These are phyloP conservation scores for Tetragonisca angustula DNA, from an alignment of 2,888 invertebrate species.

Conservation along the genomic window DNA sequence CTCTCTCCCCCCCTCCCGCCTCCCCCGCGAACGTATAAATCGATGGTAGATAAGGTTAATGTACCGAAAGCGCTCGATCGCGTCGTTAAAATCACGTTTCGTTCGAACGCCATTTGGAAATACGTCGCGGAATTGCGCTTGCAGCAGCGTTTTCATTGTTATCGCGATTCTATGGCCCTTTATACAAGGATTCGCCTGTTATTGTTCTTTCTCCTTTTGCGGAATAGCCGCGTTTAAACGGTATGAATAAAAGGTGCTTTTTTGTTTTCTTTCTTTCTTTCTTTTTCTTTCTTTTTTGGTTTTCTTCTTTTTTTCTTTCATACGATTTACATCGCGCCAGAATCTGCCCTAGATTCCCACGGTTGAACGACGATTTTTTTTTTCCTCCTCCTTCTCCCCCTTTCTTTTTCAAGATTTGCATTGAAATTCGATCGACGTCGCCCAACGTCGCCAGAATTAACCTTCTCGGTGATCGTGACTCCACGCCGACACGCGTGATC, in stretches of 20 bases:
- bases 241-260: background rate
- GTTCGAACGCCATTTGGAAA: slow-evolving; percentile 22
- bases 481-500: background rate
- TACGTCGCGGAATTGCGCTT: background rate
- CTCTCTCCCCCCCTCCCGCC: too few relatives aligned
- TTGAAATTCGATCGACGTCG: background rate
- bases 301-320: background rate
- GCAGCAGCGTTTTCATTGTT: slow-evolving; percentile 31
- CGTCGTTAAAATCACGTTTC: slow-evolving; percentile 32
- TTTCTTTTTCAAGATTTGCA: too few relatives aligned
- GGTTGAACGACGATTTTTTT: background rate
- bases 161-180: slow-evolving; percentile 7
- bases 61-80: slow-evolving; percentile 2
- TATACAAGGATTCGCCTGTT: slow-evolving; percentile 14
- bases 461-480: background rate
- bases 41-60: slow-evolving; percentile 3
- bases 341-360: background rate
- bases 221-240: background rate
- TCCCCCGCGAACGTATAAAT: background rate
- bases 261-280: background rate
- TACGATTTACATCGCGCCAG: background rate
- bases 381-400: too few relatives aligned
- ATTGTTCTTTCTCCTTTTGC: slow-evolving; percentile 10
- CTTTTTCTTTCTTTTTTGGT: background rate
- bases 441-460: slow-evolving; percentile 7